Evolutionary conservation across 2,888 invertebrate species (phyloP).

Genomic region (Tipula unca): DNA sequence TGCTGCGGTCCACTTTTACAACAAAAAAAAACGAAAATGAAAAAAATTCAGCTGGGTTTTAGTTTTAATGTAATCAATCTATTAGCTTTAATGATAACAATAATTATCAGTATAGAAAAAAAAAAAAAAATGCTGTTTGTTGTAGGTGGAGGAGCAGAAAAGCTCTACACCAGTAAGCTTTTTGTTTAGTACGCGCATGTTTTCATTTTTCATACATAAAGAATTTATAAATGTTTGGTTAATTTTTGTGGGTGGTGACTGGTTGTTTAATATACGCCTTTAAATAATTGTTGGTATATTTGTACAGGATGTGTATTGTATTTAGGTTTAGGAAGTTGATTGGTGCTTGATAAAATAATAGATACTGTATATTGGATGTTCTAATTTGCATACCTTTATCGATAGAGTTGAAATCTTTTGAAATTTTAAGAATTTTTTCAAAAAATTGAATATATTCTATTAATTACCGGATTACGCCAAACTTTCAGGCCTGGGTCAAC

Average conservation of each 20-base stretch:
- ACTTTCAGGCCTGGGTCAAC: too few species aligned
- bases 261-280: neutral
- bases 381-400: neutral
- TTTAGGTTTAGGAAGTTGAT: neutral
- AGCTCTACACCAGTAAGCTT: neutral
- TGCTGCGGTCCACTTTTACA: constrained; percentile 19
- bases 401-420: neutral
- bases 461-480: too few species aligned
- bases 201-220: neutral
- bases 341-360: neutral
- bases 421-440: too few species aligned
- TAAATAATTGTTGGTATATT: neutral
- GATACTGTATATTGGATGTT: too few species aligned
- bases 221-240: neutral
- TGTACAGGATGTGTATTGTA: neutral
- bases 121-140: neutral
- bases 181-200: constrained; percentile 8
- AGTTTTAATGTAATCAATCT: neutral
- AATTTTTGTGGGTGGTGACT: neutral
- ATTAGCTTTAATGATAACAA: neutral
- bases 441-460: too few species aligned
- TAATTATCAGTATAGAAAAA: neutral
- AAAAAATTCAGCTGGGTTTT: neutral
- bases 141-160: neutral
- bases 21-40: neutral